phyloP scores from a whole-genome alignment of 2,797 vertebrate genomes.

The Clarias laeviceps region DNA sequence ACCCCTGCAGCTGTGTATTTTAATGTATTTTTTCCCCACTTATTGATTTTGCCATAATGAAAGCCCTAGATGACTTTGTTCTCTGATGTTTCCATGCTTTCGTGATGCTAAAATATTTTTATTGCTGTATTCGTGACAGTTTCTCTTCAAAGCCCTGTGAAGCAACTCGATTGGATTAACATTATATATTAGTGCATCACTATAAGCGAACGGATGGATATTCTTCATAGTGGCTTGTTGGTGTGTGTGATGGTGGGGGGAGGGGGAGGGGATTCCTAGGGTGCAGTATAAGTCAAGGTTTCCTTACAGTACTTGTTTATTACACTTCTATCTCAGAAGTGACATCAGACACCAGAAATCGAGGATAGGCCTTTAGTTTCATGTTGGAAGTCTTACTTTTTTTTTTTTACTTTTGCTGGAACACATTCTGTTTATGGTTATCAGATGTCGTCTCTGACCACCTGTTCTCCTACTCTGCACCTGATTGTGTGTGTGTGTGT shows the following conservation, averaged over 20 bases:
- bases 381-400: background rate
- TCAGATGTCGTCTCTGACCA: slow-evolving; percentile 8
- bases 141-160: background rate
- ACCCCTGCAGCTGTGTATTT: background rate
- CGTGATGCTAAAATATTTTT: background rate
- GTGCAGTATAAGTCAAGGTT: background rate
- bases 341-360: background rate
- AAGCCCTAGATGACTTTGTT: background rate
- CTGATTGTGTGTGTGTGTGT: background rate
- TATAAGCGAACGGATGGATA: background rate
- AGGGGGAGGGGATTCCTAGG: background rate
- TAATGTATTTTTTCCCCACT: background rate
- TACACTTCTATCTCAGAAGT: background rate
- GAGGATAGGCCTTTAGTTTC: background rate
- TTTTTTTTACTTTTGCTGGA: background rate
- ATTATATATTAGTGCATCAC: background rate
- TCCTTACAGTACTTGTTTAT: background rate
- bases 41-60: background rate
- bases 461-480: slow-evolving; percentile 11
- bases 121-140: background rate
- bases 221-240: background rate
- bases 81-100: background rate
- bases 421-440: slow-evolving; percentile 10
- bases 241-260: too few relatives aligned
- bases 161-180: background rate